Conservation (phyloP, 2,113 vertebrate genomes). For the Artemisiospiza belli region DNA sequence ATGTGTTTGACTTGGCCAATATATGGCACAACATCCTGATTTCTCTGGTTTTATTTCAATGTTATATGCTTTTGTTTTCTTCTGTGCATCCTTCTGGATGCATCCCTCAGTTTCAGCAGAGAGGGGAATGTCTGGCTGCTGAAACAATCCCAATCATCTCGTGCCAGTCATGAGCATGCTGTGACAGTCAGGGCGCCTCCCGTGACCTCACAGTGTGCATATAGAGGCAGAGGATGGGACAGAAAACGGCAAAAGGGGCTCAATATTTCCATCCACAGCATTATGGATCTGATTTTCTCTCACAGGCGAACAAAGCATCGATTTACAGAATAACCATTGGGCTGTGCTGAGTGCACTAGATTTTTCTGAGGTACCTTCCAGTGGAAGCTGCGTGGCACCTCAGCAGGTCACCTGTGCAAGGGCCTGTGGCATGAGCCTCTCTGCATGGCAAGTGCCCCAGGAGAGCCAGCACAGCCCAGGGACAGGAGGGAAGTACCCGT, state of each 20-base stretch:
- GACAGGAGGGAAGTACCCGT: not conserved
- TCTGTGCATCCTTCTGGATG: not conserved
- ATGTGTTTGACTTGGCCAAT: not conserved
- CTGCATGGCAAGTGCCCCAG: too few species aligned
- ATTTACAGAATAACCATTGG: not conserved
- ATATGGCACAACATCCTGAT: not conserved
- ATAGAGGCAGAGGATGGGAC: not conserved
- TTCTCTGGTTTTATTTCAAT: not conserved
- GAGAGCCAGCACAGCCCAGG: not conserved
- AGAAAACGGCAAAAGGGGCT: not conserved
- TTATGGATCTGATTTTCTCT: conserved; percentile 12
- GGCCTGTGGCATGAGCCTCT: not conserved
- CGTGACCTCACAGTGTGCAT: accelerated
- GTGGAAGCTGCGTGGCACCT: not conserved
- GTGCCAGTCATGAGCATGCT: accelerated
- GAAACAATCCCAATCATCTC: not conserved
- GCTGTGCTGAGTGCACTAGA: not conserved
- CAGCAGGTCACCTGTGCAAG: not conserved
- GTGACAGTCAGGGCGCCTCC: not conserved
- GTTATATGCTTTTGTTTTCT: not conserved
- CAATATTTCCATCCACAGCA: not conserved
- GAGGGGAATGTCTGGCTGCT: not conserved
- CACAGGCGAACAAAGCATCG: not conserved
- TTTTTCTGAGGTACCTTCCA: not conserved
- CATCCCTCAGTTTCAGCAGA: not conserved